These are phyloP conservation scores for Phocides pigmalion DNA, from an alignment of 1,140 invertebrate species.

Conservation along the genomic window DNA sequence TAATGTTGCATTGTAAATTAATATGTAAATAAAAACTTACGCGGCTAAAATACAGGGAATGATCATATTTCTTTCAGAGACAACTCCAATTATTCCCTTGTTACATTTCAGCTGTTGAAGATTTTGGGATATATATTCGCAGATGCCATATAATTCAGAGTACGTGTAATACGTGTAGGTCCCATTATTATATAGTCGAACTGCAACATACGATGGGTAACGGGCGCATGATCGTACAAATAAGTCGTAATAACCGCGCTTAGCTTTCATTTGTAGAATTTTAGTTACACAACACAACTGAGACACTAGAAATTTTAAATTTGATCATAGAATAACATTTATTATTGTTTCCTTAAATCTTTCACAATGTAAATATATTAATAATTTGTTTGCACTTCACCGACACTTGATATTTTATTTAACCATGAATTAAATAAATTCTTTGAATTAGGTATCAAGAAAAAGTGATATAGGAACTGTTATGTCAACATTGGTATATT, in stretches of 20 bases:
- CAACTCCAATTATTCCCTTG: constrained; percentile 64
- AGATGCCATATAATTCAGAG: constrained; percentile 70
- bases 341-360: no score
- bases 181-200: constrained; percentile 56
- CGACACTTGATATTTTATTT: no score
- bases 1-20: constrained; percentile 4
- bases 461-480: no score
- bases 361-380: no score
- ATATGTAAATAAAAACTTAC: constrained; percentile 55
- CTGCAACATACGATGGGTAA: constrained; percentile 58
- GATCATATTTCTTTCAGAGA: constrained; percentile 67
- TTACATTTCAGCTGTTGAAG: constrained; percentile 64
- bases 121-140: constrained; percentile 74
- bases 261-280: constrained; percentile 54
- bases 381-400: no score
- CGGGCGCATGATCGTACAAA: constrained; percentile 69
- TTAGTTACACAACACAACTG: no score
- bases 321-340: neutral
- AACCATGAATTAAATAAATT: no score
- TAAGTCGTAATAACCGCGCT: constrained; percentile 69
- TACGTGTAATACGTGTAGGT: constrained; percentile 62
- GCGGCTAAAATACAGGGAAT: constrained; percentile 72
- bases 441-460: no score
- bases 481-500: no score
- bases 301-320: neutral